phyloP scores from a whole-genome alignment of 2,797 vertebrate genomes.

The Tamandua tetradactyla region DNA sequence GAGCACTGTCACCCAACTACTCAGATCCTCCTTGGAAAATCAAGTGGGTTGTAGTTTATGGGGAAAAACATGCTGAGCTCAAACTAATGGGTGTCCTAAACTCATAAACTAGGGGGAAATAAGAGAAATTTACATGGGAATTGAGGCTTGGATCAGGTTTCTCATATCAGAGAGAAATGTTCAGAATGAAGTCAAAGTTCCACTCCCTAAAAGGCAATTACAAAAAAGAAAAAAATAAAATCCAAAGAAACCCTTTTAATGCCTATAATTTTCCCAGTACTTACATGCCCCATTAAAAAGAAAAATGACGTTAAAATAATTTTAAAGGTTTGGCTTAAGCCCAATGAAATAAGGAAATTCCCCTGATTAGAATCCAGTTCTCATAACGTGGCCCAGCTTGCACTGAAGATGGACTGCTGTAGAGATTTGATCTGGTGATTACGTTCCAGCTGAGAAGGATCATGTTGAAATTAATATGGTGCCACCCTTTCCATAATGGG shows the following conservation, averaged over 20 bases:
- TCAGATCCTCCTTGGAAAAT: not conserved
- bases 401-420: slow-evolving; percentile 70
- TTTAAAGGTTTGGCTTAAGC: slow-evolving; percentile 80
- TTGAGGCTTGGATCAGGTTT: not conserved
- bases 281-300: slow-evolving; percentile 75
- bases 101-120: too few species aligned
- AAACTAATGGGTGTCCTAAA: too few species aligned
- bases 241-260: slow-evolving; percentile 67
- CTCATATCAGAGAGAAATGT: slow-evolving; percentile 8
- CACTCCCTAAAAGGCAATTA: slow-evolving; percentile 73
- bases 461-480: slow-evolving; percentile 47
- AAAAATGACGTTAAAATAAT: slow-evolving; percentile 75
- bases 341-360: slow-evolving; percentile 79
- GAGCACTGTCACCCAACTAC: not conserved
- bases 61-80: too few species aligned
- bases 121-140: too few species aligned
- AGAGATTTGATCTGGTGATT: slow-evolving; percentile 40
- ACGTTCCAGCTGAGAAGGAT: not conserved
- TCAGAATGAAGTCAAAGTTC: slow-evolving; percentile 74
- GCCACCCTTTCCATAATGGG: slow-evolving; percentile 11
- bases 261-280: slow-evolving; percentile 80
- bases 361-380: slow-evolving; percentile 74
- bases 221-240: not conserved
- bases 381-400: slow-evolving; percentile 77
- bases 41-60: too few species aligned